A percentile compares a stretch with the other conserved stretches of the same genome.
phyloP scores from a whole-genome alignment of 1,140 invertebrate genomes.

The Papilio polytes region DNA sequence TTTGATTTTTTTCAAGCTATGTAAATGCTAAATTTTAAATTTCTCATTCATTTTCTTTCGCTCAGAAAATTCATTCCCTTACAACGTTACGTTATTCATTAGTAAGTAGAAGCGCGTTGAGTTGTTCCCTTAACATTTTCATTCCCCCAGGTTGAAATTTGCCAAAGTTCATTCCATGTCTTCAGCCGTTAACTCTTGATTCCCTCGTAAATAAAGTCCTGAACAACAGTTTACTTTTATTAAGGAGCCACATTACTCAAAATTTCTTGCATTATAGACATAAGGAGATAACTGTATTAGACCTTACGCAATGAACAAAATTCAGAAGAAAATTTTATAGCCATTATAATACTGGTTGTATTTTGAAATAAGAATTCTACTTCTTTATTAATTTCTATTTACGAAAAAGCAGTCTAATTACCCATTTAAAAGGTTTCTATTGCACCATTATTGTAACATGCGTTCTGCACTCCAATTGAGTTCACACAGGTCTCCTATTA shows the following conservation, averaged over 20 bases:
- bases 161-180: slow-evolving; percentile 25
- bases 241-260: slow-evolving; percentile 9
- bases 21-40: too few species aligned
- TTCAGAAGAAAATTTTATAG: too few species aligned
- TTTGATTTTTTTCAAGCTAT: too few species aligned
- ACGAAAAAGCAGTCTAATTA: background rate
- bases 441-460: slow-evolving; percentile 8
- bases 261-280: slow-evolving; percentile 10
- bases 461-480: background rate
- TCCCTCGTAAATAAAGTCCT: slow-evolving; percentile 33
- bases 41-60: too few species aligned
- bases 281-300: background rate
- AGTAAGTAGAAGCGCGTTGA: background rate
- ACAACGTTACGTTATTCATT: slow-evolving; percentile 3
- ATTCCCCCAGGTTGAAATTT: slow-evolving; percentile 21
- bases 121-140: background rate
- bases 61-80: background rate
- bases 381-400: too few species aligned
- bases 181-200: slow-evolving; percentile 27
- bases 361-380: too few species aligned
- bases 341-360: too few species aligned
- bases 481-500: slow-evolving; percentile 23
- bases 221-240: slow-evolving; percentile 35
- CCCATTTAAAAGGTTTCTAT: background rate
- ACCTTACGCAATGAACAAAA: background rate